Percentiles rank a stretch among this genome's conserved stretches.
phyloP scores from a whole-genome alignment of 1,140 invertebrate species.

The Nasonia longicornis region DNA sequence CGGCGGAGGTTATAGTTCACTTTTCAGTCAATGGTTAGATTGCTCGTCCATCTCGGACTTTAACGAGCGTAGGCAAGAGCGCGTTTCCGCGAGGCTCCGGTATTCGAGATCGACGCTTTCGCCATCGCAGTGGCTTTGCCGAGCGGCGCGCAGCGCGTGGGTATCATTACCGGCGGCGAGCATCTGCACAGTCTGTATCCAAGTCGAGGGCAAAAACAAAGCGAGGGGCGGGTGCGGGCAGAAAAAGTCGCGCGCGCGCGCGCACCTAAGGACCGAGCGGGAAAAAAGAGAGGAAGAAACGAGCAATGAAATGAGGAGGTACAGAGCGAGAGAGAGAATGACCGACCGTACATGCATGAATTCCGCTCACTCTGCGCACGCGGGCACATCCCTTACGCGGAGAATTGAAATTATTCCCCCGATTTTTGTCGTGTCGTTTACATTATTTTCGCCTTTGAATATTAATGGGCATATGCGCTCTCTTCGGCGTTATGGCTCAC shows the following conservation, averaged over 20 bases:
- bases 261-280: neutral
- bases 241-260: slow-evolving; percentile 12
- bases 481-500: slow-evolving; percentile 67
- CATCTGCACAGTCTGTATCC: neutral
- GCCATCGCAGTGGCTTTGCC: no score
- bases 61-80: slow-evolving; percentile 23
- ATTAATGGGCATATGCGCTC: slow-evolving; percentile 70
- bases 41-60: neutral
- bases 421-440: slow-evolving; percentile 70
- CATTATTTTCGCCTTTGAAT: slow-evolving; percentile 72
- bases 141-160: no score
- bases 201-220: slow-evolving; percentile 10
- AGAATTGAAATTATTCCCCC: slow-evolving; percentile 70
- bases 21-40: slow-evolving; percentile 40
- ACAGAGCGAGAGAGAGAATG: slow-evolving; percentile 19
- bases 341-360: slow-evolving; percentile 36
- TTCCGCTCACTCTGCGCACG: slow-evolving; percentile 26
- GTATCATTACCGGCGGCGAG: neutral
- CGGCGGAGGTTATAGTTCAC: slow-evolving; percentile 41
- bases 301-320: neutral
- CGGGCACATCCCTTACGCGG: slow-evolving; percentile 59
- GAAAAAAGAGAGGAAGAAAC: neutral
- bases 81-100: neutral
- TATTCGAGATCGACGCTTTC: no score
- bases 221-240: neutral